Evolutionary conservation across 2,888 invertebrate species (phyloP).

Genomic region (Melieria crassipennis): DNA sequence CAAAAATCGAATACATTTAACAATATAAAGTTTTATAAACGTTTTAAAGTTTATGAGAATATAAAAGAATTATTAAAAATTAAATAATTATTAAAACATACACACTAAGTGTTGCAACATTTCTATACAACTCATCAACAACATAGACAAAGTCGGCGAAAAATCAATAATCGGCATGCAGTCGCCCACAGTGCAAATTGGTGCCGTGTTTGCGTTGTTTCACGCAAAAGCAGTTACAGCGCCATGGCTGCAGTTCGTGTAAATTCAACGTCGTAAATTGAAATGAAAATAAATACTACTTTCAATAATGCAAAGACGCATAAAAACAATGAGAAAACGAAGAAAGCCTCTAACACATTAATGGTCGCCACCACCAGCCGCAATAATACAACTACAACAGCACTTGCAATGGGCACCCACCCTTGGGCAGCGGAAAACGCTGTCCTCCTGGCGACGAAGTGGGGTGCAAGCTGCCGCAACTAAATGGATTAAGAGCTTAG

Average conservation of each 20-base stretch:
- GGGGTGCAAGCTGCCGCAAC: neutral
- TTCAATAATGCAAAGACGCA: neutral
- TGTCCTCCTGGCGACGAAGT: neutral
- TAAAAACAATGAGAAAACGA: neutral
- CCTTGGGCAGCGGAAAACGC: neutral
- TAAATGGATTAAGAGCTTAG: neutral
- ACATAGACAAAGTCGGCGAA: constrained; percentile 5
- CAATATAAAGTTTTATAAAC: constrained; percentile 21
- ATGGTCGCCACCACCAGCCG: neutral
- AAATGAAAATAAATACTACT: constrained; percentile 9
- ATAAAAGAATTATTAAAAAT: constrained; percentile 22
- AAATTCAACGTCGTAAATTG: neutral
- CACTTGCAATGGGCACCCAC: neutral
- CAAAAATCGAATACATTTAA: constrained; percentile 34
- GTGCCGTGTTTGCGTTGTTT: no score
- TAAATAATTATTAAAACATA: neutral
- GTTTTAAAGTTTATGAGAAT: constrained; percentile 10
- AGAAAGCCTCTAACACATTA: neutral
- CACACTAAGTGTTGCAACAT: neutral
- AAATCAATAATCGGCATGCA: constrained; percentile 32
- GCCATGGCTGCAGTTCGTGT: no score
- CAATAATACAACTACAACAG: neutral
- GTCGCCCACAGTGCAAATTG: neutral
- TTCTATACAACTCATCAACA: neutral
- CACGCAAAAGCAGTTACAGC: no score